phyloP scores from a whole-genome alignment of 2,888 invertebrate species.

The Rhingia campestris region DNA sequence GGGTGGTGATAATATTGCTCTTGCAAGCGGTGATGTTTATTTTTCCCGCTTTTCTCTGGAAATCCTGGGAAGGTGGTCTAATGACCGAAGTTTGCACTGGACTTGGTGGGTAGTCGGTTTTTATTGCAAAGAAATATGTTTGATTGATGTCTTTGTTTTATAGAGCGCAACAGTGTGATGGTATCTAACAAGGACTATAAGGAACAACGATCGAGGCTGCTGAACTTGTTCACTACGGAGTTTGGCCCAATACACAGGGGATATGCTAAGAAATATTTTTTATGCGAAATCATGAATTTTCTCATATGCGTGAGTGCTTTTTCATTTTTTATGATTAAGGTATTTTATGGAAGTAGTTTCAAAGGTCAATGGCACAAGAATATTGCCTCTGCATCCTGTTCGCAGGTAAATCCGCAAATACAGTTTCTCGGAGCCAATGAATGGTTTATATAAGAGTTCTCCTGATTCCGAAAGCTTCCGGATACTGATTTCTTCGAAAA shows the following conservation, averaged over 20 bases:
- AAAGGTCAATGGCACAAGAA: no score
- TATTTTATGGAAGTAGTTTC: no score
- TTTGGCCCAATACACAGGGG: slow-evolving; percentile 79
- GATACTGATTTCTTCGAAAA: no score
- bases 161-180: slow-evolving; percentile 76
- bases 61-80: slow-evolving; percentile 83
- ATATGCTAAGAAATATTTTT: slow-evolving; percentile 87
- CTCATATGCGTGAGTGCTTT: slow-evolving; percentile 86
- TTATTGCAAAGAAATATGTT: no score
- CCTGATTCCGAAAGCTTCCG: no score
- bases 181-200: slow-evolving; percentile 76
- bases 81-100: slow-evolving; percentile 80
- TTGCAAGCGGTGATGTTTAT: slow-evolving; percentile 80
- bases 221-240: slow-evolving; percentile 78
- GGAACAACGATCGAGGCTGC: slow-evolving; percentile 76
- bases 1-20: slow-evolving; percentile 80
- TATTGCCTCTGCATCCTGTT: no score
- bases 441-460: no score
- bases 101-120: slow-evolving; percentile 74
- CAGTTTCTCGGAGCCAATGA: no score
- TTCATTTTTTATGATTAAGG: not conserved
- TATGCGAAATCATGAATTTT: slow-evolving; percentile 90
- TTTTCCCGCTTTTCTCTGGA: slow-evolving; percentile 81
- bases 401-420: no score
- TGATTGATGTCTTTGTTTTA: not conserved